These are phyloP conservation scores for Equus przewalskii DNA, from an alignment of 2,113 vertebrate species.

Conservation along the genomic window DNA sequence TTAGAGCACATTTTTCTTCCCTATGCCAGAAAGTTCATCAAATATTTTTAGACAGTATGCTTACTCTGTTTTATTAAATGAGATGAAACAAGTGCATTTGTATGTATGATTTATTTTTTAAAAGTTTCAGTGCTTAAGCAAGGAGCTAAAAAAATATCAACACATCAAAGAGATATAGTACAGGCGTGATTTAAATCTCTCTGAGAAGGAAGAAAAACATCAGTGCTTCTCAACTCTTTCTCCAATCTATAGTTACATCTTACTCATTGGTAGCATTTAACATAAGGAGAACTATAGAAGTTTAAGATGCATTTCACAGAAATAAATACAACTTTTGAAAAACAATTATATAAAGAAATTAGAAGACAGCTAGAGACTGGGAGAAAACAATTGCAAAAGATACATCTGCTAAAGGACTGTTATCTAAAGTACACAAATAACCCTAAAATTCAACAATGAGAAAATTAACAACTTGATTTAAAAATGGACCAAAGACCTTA, in stretches of 20 bases:
- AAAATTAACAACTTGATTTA: neutral
- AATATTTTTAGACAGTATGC: conserved; percentile 60
- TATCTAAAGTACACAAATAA: neutral
- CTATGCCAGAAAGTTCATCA: conserved; percentile 71
- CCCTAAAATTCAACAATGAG: neutral
- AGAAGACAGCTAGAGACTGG: neutral
- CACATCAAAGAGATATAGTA: conserved; percentile 39
- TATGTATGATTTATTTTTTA: conserved; percentile 68
- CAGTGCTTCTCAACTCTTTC: neutral
- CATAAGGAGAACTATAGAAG: neutral
- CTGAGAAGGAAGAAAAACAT: conserved; percentile 56
- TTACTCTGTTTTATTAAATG: conserved; percentile 75
- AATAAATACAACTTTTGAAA: neutral
- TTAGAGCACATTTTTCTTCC: conserved; percentile 49
- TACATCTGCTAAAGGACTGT: neutral
- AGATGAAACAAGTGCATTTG: conserved; percentile 70
- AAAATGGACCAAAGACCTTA: neutral
- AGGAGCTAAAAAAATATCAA: conserved; percentile 40
- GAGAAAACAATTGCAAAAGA: neutral
- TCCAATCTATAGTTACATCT: neutral
- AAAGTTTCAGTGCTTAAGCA: conserved; percentile 59
- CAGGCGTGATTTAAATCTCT: conserved; percentile 54
- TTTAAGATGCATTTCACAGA: neutral
- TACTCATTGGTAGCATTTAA: neutral
- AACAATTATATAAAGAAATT: neutral